Evolutionary conservation across 2,797 vertebrate genomes (phyloP), one percentile per base, ranked within the genome.

Genomic region (Chloroceryle amazona): DNA sequence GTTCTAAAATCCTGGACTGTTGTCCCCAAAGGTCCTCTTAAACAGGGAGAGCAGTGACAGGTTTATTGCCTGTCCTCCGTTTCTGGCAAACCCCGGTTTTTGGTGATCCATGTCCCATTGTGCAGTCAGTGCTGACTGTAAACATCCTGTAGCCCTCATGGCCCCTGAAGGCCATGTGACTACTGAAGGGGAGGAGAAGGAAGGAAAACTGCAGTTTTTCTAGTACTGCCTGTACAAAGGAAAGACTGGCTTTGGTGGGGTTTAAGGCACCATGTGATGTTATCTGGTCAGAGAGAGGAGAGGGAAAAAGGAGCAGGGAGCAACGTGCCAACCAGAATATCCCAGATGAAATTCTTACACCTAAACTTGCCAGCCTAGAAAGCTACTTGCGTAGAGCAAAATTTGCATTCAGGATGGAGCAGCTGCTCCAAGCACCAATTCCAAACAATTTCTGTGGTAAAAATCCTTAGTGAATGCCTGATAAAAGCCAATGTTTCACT

Each of bases 121-220:
- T 3, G 42, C 25, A 72, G 51, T 42, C 85, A 33, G 29, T 70
- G 29, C 73, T 58, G 25, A 63, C 37, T 11, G 13, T 88, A 86
- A 95, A 94, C 73, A 73, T 93, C 91, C 75, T 93, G 76, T 57
- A 66, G 42, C 55, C 72, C 51, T 81, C 41, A 26, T 1, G 11
- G 74, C 17, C 52, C 20, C 37, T 25, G 71, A 85, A 89, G 79
- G 80, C 72, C 1, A 0, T 42, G 9, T 65, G 0, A 0, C 70
- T 81, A 8, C 25, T 70, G 41, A 81, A 94, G 35, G 41, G 55
- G 37, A 82, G 42, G 81, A 93, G 68, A 90, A 83, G 71, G 91
- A 93, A 93, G 68, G 57, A 88, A 94, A 89, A 51, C 22, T 31
- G 46, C 31, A n/a, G 33, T 57, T 89, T 84, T 75, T 33, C 47